phyloP scores from a whole-genome alignment of 2,113 vertebrate species.

The Mustelus asterias region DNA sequence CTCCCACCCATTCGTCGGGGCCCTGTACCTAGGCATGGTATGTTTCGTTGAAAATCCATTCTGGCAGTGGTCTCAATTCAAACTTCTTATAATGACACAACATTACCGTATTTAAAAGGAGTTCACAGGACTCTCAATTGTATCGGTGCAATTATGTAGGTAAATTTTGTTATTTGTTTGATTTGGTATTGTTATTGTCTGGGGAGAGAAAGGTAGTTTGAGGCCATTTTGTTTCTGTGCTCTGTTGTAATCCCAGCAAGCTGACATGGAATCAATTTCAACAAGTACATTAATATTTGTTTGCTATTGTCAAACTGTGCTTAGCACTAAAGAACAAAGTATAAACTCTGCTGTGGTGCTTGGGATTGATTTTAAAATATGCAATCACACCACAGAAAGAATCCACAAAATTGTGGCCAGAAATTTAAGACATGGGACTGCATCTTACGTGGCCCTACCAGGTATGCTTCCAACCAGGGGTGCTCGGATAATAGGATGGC shows the following conservation, averaged over 20 bases:
- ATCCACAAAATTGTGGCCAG: background rate
- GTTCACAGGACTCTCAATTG: background rate
- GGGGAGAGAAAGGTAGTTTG: background rate
- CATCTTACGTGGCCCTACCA: background rate
- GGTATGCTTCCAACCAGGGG: too few species aligned
- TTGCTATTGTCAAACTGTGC: background rate
- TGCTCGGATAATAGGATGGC: too few species aligned
- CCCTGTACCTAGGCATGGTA: too few species aligned
- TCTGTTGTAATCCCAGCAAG: background rate
- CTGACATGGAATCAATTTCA: background rate
- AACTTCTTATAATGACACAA: background rate
- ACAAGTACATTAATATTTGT: constrained; percentile 11
- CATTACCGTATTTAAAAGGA: background rate
- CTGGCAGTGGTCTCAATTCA: background rate
- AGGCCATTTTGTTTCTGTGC: background rate
- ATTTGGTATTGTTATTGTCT: background rate
- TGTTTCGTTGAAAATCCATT: too few species aligned
- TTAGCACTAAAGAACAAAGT: background rate
- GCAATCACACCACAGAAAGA: background rate
- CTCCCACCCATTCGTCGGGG: too few species aligned
- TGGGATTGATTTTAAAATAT: background rate
- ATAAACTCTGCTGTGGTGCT: background rate
- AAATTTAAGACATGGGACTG: background rate
- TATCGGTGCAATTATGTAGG: background rate
- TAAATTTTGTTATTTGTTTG: background rate